Percentiles rank a stretch among this genome's conserved stretches.
Conservation (phyloP, 2,113 vertebrate species). For the Lontra canadensis region DNA sequence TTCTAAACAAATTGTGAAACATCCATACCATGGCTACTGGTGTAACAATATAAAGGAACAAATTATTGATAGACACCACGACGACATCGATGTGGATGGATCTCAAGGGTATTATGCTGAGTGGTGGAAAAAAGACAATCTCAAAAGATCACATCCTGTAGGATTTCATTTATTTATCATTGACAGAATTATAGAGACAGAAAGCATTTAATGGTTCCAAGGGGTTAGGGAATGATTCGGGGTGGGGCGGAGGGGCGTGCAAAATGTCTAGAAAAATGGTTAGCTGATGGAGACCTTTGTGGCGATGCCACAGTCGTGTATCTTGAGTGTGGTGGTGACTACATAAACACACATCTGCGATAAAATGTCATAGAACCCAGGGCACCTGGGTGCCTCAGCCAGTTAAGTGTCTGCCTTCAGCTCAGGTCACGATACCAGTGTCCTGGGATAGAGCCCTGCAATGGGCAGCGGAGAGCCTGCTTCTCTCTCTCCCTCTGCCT, state of each 20-base stretch:
- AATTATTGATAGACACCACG: not conserved
- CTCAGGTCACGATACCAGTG: too few relatives aligned
- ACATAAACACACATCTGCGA: not conserved
- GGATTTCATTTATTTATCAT: not conserved
- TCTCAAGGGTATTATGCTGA: not conserved
- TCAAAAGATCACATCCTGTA: not conserved
- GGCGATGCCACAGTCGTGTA: not conserved
- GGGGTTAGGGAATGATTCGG: not conserved
- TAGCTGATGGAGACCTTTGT: not conserved
- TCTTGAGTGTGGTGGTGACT: not conserved
- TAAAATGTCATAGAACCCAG: not conserved
- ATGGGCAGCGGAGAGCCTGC: too few relatives aligned
- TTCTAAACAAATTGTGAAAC: not conserved
- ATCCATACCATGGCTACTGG: not conserved
- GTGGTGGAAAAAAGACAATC: not conserved
- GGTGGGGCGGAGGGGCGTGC: rapidly evolving
- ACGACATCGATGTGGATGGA: not conserved
- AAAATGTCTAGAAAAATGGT: not conserved
- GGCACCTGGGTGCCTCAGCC: too few relatives aligned
- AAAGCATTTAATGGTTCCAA: not conserved
- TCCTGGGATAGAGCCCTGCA: too few relatives aligned
- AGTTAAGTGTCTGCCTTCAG: too few relatives aligned
- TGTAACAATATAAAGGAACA: not conserved
- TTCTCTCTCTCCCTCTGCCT: too few relatives aligned
- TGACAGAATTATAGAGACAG: not conserved